These are phyloP conservation scores for Nymphalis polychloros DNA, from an alignment of 2,888 invertebrate genomes.

Conservation along the genomic window DNA sequence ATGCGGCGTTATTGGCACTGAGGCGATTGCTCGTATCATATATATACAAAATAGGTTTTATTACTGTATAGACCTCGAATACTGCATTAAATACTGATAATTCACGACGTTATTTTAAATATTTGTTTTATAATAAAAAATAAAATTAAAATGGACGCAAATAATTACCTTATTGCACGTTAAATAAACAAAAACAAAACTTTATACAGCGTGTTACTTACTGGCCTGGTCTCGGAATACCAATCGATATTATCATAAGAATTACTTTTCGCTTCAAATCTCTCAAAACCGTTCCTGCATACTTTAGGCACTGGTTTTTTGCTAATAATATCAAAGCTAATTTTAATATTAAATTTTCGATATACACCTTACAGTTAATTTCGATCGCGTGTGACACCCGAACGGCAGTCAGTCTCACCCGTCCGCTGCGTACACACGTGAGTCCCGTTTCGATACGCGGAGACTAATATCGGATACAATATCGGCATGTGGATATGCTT, in stretches of 20 bases:
- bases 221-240: slow-evolving; percentile 46
- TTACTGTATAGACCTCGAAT: slow-evolving; percentile 50
- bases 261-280: slow-evolving; percentile 51
- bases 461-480: slow-evolving; percentile 64
- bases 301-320: slow-evolving; percentile 76
- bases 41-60: slow-evolving; percentile 12
- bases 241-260: slow-evolving; percentile 18
- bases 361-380: slow-evolving; percentile 63
- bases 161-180: slow-evolving; percentile 78
- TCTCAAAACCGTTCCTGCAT: slow-evolving; percentile 59
- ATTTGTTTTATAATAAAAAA: slow-evolving; percentile 34
- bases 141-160: slow-evolving; percentile 75
- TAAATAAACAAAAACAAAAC: slow-evolving; percentile 48
- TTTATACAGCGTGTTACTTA: slow-evolving; percentile 43
- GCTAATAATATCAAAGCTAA: slow-evolving; percentile 78
- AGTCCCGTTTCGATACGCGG: slow-evolving; percentile 39
- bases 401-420: not conserved
- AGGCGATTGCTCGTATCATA: slow-evolving; percentile 25
- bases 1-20: slow-evolving; percentile 64
- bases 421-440: not conserved
- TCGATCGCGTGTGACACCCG: slow-evolving; percentile 24
- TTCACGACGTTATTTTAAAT: slow-evolving; percentile 55
- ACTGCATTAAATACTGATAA: slow-evolving; percentile 76
- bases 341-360: slow-evolving; percentile 55
- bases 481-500: slow-evolving; percentile 64